Base-by-base conservation (phyloP, 2,113 vertebrate genomes). In the Heloderma charlesbogerti region DNA sequence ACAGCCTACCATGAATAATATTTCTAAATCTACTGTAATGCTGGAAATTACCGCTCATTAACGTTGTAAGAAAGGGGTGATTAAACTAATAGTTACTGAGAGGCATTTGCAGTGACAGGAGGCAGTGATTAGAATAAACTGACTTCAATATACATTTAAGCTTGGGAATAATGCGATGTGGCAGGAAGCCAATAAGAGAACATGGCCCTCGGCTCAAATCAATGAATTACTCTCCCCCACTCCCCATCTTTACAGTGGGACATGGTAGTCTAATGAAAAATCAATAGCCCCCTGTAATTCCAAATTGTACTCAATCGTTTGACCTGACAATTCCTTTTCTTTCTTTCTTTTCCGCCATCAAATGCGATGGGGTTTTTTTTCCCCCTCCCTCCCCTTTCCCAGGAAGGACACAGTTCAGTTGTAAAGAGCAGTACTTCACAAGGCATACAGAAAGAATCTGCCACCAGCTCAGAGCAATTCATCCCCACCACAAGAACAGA, bases 131-230 rank as follows among this genome's bases (percentile, higher is more conserved):
- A 95, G 97, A 96, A 97, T 96, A 97, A 98, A 98, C 96, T 95
- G 95, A 94, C 96, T 96, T 97, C 97, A 96, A 96, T 97, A 97
- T 98, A 97, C 98, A 98, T 98, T 98, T 98, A 97, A 96, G 93
- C 93, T 92, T 92, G 92, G 97, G 96, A 96, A 94, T 97, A 98
- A 99, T 98, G 92, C 96, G 90, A 97, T 94, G 95, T 98, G 98
- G 98, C 99, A 99, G 98, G 95, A 98, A 98, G 98, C 98, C 98
- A 97, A 99, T 98, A 97, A 95, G 95, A 91, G 98, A 97, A 97
- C 97, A 97, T 95, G 97, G 98, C 97, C 98, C 96, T 94, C 89
- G 89, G 97, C 96, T 98, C 92, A 92, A 97, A 98, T 98, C 98
- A 96, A 98, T 98, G 98, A 99, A 97, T 98, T 98, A 98, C 97